These are phyloP conservation scores for Drosophila equinoxialis DNA, from an alignment of 1,140 invertebrate species.

Conservation along the genomic window DNA sequence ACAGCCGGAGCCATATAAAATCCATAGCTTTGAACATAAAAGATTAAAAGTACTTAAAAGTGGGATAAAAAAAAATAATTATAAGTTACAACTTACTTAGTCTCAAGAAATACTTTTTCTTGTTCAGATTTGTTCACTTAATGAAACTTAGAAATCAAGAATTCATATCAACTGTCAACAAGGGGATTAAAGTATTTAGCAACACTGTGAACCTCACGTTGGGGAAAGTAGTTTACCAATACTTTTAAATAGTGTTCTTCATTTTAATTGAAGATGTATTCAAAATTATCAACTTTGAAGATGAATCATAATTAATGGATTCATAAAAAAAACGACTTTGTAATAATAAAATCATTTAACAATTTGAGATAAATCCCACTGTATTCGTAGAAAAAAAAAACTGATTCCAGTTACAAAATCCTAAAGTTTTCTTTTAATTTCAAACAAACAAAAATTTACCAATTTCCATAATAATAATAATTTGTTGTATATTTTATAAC, in stretches of 20 bases:
- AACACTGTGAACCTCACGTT: no score
- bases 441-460: background rate
- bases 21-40: background rate
- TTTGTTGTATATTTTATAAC: constrained; percentile 18
- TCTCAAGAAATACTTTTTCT: background rate
- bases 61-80: background rate
- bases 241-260: background rate
- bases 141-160: background rate
- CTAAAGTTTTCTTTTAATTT: background rate
- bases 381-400: background rate
- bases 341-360: no score
- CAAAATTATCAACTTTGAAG: no score
- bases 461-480: constrained; percentile 42
- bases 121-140: background rate
- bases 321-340: no score
- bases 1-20: background rate
- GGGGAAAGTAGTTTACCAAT: background rate
- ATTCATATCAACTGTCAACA: background rate
- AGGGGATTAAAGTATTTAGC: background rate
- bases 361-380: no score
- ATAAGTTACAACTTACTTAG: background rate
- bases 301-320: no score
- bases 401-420: background rate
- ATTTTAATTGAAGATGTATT: no score
- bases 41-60: no score